phyloP scores from a whole-genome alignment of 2,113 vertebrate genomes.

The Tenrec ecaudatus region DNA sequence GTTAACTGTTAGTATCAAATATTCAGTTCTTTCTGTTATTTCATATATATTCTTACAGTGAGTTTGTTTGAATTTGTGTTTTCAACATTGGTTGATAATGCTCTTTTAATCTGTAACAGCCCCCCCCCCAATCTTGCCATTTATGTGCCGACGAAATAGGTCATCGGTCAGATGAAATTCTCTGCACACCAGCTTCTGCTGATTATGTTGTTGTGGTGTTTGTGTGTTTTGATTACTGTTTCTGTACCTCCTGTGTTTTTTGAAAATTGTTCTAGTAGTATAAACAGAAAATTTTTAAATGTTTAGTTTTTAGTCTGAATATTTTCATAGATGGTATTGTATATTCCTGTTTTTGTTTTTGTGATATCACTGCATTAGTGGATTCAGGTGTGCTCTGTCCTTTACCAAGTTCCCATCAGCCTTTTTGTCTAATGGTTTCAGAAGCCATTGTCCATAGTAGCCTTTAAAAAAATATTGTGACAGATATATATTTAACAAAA shows the following conservation, averaged over 20 bases:
- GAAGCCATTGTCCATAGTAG: neutral
- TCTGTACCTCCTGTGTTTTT: neutral
- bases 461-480: neutral
- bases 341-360: conserved; percentile 46
- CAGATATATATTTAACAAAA: neutral
- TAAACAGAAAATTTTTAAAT: conserved; percentile 8
- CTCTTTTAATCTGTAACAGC: neutral
- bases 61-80: neutral
- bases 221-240: conserved; percentile 34
- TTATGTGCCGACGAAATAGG: conserved; percentile 43
- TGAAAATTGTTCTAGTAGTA: conserved; percentile 30
- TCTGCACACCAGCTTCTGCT: neutral
- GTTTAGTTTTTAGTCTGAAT: neutral
- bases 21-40: conserved; percentile 21
- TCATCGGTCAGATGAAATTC: neutral
- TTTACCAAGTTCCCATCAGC: conserved; percentile 6
- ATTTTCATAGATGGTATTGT: neutral
- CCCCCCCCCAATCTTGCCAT: neutral
- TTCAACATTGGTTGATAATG: neutral
- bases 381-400: neutral
- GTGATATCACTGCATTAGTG: conserved; percentile 14
- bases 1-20: neutral
- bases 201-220: neutral
- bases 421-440: conserved; percentile 23
- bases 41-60: conserved; percentile 29